Conservation (phyloP, 2,888 invertebrate genomes). For the Macropis europaea region DNA sequence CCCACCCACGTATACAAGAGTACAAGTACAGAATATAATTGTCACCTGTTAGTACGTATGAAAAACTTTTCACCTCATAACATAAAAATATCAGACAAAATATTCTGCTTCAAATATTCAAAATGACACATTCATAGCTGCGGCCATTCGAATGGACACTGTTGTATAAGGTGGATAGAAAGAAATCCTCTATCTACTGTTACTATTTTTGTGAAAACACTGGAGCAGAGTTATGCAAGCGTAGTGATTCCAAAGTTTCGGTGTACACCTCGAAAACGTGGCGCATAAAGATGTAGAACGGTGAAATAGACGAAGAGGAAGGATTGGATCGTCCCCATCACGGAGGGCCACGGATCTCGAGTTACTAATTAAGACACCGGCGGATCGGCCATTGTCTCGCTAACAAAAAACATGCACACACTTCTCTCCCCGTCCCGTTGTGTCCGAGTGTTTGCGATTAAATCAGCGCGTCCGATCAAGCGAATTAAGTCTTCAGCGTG, state of each 20-base stretch:
- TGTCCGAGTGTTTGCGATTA: conserved; percentile 70
- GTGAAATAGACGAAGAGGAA: conserved; percentile 16
- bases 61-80: too few species aligned
- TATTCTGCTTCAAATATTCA: too few species aligned
- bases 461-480: conserved; percentile 71
- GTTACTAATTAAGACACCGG: conserved; percentile 78
- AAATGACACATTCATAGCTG: too few species aligned
- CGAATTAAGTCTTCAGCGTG: conserved; percentile 74
- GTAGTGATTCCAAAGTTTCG: background rate
- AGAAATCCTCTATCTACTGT: too few species aligned
- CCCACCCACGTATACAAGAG: too few species aligned
- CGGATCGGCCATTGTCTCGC: conserved; percentile 73
- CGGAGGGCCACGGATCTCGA: conserved; percentile 54
- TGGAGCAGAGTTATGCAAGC: background rate
- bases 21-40: too few species aligned
- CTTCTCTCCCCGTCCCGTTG: conserved; percentile 34
- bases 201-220: too few species aligned
- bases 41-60: too few species aligned
- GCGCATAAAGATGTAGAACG: conserved; percentile 11
- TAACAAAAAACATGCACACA: conserved; percentile 65
- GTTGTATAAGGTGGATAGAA: too few species aligned
- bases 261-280: background rate
- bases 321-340: conserved; percentile 45
- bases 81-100: too few species aligned
- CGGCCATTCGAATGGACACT: too few species aligned